A percentile compares a stretch with the other conserved stretches of the same genome.
Conservation (phyloP, 2,888 invertebrate species). For the Lacanobia wlatinum region DNA sequence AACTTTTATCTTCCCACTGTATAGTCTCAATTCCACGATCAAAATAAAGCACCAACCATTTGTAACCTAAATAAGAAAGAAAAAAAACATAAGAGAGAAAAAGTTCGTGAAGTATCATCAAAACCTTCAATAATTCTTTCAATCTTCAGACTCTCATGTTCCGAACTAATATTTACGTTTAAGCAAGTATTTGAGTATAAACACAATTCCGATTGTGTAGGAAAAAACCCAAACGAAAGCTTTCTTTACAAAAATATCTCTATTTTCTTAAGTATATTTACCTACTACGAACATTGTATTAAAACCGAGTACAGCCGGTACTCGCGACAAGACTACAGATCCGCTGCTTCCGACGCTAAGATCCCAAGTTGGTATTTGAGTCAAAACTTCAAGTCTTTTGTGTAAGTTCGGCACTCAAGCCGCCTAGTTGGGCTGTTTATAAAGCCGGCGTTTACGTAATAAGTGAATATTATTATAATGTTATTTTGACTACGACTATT, state of each 20-base stretch:
- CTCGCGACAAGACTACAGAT: slow-evolving; percentile 61
- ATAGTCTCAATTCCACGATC: no score
- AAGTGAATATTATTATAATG: slow-evolving; percentile 39
- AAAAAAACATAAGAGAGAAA: no score
- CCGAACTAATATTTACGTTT: background rate
- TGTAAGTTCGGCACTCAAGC: slow-evolving; percentile 72
- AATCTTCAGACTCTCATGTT: background rate
- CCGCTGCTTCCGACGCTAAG: slow-evolving; percentile 72
- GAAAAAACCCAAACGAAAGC: background rate
- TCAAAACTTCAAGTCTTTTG: slow-evolving; percentile 76
- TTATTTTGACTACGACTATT: slow-evolving; percentile 18
- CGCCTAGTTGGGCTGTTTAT: slow-evolving; percentile 67
- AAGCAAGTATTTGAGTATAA: background rate
- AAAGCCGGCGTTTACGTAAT: slow-evolving; percentile 36
- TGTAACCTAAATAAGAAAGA: no score
- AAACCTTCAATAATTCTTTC: background rate
- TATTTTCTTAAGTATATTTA: slow-evolving; percentile 6
- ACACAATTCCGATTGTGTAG: background rate
- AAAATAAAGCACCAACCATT: background rate
- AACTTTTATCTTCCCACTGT: no score
- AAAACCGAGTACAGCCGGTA: slow-evolving; percentile 10
- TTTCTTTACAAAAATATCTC: background rate
- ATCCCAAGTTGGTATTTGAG: slow-evolving; percentile 71
- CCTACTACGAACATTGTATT: slow-evolving; percentile 8
- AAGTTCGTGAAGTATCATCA: background rate